These are phyloP conservation scores for Pampusana beccarii DNA, from an alignment of 2,113 vertebrate genomes.

Conservation along the genomic window DNA sequence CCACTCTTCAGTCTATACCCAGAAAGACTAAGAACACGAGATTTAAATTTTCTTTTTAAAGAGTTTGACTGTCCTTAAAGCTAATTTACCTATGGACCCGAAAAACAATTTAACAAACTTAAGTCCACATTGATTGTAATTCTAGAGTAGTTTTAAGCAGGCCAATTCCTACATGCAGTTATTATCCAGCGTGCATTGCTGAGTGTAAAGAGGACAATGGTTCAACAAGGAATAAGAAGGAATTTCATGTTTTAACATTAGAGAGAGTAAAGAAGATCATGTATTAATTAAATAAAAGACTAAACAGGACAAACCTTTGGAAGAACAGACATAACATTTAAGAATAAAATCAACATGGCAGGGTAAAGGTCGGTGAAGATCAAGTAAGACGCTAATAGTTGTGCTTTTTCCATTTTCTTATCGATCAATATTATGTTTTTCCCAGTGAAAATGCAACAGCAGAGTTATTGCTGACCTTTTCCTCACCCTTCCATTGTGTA, in stretches of 20 bases:
- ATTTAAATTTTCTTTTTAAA: not conserved
- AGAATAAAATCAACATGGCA: constrained; percentile 73
- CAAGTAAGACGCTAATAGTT: constrained; percentile 77
- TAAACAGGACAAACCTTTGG: constrained; percentile 79
- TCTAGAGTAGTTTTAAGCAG: not conserved
- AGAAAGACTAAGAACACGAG: not conserved
- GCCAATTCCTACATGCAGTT: not conserved
- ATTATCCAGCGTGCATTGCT: not conserved
- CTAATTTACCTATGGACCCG: not conserved
- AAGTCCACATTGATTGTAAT: not conserved
- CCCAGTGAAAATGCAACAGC: constrained; percentile 73
- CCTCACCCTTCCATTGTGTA: constrained; percentile 76
- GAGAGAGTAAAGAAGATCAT: constrained; percentile 65
- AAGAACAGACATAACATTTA: constrained; percentile 79
- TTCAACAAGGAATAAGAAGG: constrained; percentile 69
- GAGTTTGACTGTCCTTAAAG: not conserved
- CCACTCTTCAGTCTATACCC: not conserved
- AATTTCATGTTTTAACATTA: constrained; percentile 72
- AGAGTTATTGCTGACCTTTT: constrained; percentile 84
- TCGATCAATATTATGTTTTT: constrained; percentile 83
- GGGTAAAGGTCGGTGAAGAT: constrained; percentile 81
- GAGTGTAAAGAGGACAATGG: constrained; percentile 55
- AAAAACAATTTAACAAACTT: not conserved
- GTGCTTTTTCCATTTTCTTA: constrained; percentile 81
- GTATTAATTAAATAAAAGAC: constrained; percentile 77